These are phyloP conservation scores for Podarcis muralis DNA, from an alignment of 2,113 vertebrate species.

Conservation along the genomic window DNA sequence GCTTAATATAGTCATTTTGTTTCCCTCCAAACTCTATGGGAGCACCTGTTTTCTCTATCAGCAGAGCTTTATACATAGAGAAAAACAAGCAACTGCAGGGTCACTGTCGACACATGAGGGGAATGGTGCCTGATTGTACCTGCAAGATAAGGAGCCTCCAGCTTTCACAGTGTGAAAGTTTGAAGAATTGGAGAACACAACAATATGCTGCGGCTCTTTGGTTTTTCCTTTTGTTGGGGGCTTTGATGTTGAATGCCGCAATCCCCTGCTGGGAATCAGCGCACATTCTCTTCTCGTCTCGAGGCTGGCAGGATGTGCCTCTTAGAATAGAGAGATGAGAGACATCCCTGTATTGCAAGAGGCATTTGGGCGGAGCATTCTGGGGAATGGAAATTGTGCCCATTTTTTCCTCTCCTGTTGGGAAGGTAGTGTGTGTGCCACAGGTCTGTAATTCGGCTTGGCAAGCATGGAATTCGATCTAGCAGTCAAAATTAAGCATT, in stretches of 20 bases:
- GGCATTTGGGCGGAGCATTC: not conserved
- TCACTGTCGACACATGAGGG: not conserved
- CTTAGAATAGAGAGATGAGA: not conserved
- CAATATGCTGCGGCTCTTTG: not conserved
- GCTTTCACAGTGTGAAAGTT: not conserved
- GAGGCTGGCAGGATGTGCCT: not conserved
- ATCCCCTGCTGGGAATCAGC: not conserved
- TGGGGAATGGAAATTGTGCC: not conserved
- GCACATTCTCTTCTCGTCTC: not conserved
- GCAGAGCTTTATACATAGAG: not conserved
- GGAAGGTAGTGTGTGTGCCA: not conserved
- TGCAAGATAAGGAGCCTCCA: not conserved
- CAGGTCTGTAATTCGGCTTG: too few species aligned
- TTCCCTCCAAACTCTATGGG: not conserved
- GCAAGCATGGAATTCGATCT: not conserved
- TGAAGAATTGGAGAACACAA: not conserved
- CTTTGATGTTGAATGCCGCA: not conserved
- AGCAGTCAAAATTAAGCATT: not conserved
- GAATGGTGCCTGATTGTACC: not conserved
- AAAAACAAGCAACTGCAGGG: not conserved
- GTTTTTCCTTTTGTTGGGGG: not conserved
- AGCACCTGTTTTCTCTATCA: not conserved
- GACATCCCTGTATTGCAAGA: not conserved
- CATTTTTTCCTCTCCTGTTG: too few species aligned
- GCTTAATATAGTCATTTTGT: rapidly evolving